These are phyloP conservation scores for Masnerella sp. DNA, from an alignment of 2,888 invertebrate species.

Conservation along the genomic window DNA sequence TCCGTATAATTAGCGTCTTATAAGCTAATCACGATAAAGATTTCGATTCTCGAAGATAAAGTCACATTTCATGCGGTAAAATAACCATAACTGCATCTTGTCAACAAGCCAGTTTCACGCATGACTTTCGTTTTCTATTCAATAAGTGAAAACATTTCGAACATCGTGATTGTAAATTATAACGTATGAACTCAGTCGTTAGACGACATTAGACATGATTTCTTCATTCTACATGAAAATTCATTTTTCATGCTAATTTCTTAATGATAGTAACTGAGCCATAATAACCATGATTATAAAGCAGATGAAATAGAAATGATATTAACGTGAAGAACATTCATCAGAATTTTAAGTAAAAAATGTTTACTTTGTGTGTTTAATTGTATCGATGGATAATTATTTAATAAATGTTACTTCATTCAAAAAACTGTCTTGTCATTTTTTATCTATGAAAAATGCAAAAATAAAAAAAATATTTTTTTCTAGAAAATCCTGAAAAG, in stretches of 20 bases:
- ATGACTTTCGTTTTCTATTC: slow-evolving; percentile 58
- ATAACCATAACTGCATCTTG: slow-evolving; percentile 44
- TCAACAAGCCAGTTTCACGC: slow-evolving; percentile 53
- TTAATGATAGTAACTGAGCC: slow-evolving; percentile 10
- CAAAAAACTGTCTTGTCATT: no score
- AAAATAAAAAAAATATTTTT: no score
- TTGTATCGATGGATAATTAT: no score
- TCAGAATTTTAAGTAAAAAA: not conserved
- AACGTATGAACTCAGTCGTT: slow-evolving; percentile 24
- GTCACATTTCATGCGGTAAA: slow-evolving; percentile 51
- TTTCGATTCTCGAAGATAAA: slow-evolving; percentile 50
- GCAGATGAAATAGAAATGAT: not conserved
- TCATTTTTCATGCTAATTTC: slow-evolving; percentile 28
- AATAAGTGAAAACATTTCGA: slow-evolving; percentile 53
- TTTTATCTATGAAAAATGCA: no score
- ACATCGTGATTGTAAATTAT: slow-evolving; percentile 37
- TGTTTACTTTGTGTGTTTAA: not conserved
- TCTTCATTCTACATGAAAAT: slow-evolving; percentile 35
- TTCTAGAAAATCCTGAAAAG: no score
- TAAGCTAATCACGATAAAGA: slow-evolving; percentile 41
- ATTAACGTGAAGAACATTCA: not conserved
- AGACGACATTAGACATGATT: slow-evolving; percentile 35
- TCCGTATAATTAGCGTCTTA: slow-evolving; percentile 38
- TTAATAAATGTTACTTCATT: no score
- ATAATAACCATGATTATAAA: not conserved